Percentiles rank a stretch among this genome's conserved stretches.
phyloP scores from a whole-genome alignment of 1,140 invertebrate genomes.

The Eupeodes corollae region DNA sequence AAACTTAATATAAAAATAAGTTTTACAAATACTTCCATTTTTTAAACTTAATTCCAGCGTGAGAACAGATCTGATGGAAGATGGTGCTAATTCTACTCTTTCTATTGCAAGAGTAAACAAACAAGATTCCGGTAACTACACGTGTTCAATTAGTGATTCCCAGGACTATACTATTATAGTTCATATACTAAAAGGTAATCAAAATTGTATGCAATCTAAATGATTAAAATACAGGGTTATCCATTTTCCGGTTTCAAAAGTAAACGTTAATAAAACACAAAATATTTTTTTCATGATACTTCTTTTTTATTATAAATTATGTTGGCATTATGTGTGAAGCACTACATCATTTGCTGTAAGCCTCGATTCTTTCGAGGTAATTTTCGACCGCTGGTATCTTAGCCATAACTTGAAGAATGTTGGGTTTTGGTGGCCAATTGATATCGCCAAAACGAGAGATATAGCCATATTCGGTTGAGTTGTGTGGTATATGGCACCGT shows the following conservation, averaged over 20 bases:
- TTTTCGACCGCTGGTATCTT: neutral
- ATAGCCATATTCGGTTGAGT: no score
- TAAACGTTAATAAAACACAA: neutral
- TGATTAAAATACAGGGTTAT: neutral
- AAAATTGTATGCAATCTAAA: neutral
- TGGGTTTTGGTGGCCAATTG: no score
- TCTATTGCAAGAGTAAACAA: constrained; percentile 61
- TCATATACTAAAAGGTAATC: constrained; percentile 60
- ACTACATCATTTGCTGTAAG: neutral
- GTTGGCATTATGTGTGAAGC: neutral
- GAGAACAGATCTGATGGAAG: constrained; percentile 61
- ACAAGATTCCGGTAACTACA: constrained; percentile 67
- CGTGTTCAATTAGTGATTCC: constrained; percentile 54
- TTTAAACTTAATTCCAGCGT: constrained; percentile 42
- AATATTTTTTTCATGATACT: neutral
- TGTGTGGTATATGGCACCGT: neutral
- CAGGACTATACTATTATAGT: constrained; percentile 55
- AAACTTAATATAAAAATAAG: neutral
- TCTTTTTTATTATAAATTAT: no score
- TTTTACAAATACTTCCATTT: neutral
- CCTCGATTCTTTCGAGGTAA: neutral
- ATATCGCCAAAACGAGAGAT: no score
- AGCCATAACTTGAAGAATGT: no score
- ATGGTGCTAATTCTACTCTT: constrained; percentile 62
- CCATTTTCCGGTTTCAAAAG: neutral